These are phyloP conservation scores for Venturia canescens DNA, from an alignment of 1,140 invertebrate species.

Conservation along the genomic window DNA sequence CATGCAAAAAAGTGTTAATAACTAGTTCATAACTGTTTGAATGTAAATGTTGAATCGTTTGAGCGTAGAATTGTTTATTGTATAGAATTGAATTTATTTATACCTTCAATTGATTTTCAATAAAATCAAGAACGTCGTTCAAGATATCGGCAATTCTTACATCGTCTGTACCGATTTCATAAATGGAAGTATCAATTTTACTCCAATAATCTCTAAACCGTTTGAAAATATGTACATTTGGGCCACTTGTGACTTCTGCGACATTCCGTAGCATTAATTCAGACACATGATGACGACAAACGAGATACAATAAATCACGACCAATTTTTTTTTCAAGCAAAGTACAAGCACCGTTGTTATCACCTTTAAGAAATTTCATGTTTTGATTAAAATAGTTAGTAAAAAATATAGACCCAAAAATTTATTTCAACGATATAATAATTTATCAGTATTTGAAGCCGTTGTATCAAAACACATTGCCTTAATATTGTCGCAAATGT, in stretches of 20 bases:
- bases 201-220: slow-evolving; percentile 60
- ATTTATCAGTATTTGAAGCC: slow-evolving; percentile 51
- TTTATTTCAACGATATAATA: background rate
- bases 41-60: too few relatives aligned
- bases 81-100: slow-evolving; percentile 23
- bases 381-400: slow-evolving; percentile 31
- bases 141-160: too few relatives aligned
- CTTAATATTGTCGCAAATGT: slow-evolving; percentile 23
- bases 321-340: slow-evolving; percentile 59
- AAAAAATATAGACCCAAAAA: background rate
- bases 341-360: slow-evolving; percentile 60
- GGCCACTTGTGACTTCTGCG: too few relatives aligned
- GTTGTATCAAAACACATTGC: slow-evolving; percentile 56
- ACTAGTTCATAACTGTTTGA: too few relatives aligned
- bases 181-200: slow-evolving; percentile 50
- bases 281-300: slow-evolving; percentile 65
- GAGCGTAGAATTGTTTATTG: too few relatives aligned
- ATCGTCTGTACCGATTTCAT: slow-evolving; percentile 34
- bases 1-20: too few relatives aligned
- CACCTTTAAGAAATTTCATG: slow-evolving; percentile 29
- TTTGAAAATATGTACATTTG: too few relatives aligned
- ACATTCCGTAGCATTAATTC: slow-evolving; percentile 59
- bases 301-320: slow-evolving; percentile 60
- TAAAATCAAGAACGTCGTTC: too few relatives aligned
- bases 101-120: slow-evolving; percentile 46